phyloP scores from a whole-genome alignment of 92 coral and sea anemone species.

The Palythoa grandis region DNA sequence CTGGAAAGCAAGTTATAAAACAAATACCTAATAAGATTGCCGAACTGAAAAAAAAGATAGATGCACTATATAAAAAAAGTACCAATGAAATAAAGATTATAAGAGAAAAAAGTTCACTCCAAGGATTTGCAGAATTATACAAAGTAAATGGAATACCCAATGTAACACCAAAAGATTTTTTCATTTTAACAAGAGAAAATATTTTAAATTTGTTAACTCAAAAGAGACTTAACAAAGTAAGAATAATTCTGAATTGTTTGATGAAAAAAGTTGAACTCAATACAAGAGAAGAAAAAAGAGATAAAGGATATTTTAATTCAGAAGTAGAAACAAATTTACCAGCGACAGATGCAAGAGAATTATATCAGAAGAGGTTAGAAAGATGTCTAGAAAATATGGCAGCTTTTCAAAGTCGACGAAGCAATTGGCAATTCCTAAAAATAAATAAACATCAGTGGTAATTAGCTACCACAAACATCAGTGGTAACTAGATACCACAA shows the following conservation, averaged over 20 bases:
- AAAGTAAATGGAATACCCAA: too few species aligned
- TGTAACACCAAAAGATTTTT: neutral
- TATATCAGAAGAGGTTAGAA: neutral
- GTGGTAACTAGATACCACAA: too few species aligned
- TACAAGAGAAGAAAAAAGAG: neutral
- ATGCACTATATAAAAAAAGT: too few species aligned
- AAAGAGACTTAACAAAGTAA: neutral
- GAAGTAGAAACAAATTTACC: neutral
- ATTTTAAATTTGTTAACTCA: neutral
- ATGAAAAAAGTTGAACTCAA: constrained; percentile 26
- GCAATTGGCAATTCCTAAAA: constrained; percentile 52
- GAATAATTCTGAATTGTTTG: constrained; percentile 7
- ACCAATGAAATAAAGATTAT: too few species aligned
- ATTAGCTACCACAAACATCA: too few species aligned
- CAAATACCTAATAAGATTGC: too few species aligned
- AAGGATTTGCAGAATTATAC: too few species aligned
- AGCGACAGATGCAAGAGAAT: constrained; percentile 12
- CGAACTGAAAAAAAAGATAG: too few species aligned
- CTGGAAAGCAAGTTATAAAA: too few species aligned
- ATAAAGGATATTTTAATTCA: constrained; percentile 11
- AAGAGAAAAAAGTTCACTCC: too few species aligned
- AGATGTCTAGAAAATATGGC: constrained; percentile 32
- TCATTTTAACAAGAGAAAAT: neutral
- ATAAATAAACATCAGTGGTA: too few species aligned
- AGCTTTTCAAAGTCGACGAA: constrained; percentile 25